phyloP scores from a whole-genome alignment of 2,888 invertebrate species.

The Panzeria rudis region DNA sequence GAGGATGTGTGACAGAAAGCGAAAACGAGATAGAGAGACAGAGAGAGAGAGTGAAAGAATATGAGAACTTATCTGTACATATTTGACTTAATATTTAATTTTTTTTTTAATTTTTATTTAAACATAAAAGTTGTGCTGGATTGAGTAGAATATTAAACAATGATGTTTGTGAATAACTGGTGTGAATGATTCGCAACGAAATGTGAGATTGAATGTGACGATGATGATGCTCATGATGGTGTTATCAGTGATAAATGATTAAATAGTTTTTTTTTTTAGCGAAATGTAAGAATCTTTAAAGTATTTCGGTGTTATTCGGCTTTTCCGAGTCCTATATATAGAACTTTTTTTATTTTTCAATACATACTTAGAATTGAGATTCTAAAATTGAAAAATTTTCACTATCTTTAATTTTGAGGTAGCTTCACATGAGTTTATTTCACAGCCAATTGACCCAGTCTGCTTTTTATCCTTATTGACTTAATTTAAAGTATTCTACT shows the following conservation, averaged over 20 bases:
- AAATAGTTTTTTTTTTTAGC: neutral
- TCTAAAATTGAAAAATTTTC: too few species aligned
- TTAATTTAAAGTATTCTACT: too few species aligned
- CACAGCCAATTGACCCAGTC: too few species aligned
- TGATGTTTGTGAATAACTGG: constrained; percentile 26
- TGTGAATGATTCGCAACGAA: constrained; percentile 42
- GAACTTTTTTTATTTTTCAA: too few species aligned
- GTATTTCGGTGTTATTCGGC: neutral
- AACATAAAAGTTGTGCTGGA: constrained; percentile 69
- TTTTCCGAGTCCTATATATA: too few species aligned
- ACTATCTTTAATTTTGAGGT: too few species aligned
- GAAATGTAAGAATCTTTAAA: neutral
- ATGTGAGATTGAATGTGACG: constrained; percentile 21
- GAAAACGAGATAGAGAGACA: neutral
- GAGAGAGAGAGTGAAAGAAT: neutral
- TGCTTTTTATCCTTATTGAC: too few species aligned
- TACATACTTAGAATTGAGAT: too few species aligned
- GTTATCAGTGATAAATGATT: neutral
- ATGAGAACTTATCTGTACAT: constrained; percentile 24
- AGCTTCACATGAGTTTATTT: too few species aligned
- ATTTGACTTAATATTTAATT: neutral
- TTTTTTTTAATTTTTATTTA: constrained; percentile 13
- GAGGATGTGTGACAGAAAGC: neutral
- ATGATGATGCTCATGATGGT: constrained; percentile 20
- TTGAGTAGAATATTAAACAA: constrained; percentile 34